A percentile compares a stretch with the other conserved stretches of the same genome.
These are phyloP conservation scores for Wiebesia pumilae DNA, from an alignment of 1,140 invertebrate genomes.

Conservation along the genomic window DNA sequence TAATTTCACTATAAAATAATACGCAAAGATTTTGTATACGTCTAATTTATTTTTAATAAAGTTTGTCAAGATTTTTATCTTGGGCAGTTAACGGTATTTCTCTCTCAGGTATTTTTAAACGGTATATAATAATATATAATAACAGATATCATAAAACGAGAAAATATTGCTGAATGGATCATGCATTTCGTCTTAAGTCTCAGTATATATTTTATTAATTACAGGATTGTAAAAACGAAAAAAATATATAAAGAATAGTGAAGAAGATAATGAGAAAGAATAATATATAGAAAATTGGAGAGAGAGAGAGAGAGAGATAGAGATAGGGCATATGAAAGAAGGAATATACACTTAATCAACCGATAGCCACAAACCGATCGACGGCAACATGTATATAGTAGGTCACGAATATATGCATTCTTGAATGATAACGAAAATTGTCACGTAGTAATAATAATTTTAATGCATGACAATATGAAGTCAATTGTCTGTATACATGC, in stretches of 20 bases:
- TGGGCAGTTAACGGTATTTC: not conserved
- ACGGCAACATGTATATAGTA: too few relatives aligned
- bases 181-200: not conserved
- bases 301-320: not conserved
- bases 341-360: too few relatives aligned
- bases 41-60: not conserved
- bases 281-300: not conserved
- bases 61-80: not conserved
- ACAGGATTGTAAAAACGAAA: constrained; percentile 39
- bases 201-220: constrained; percentile 46
- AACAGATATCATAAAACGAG: not conserved
- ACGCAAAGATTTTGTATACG: not conserved
- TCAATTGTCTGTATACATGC: too few relatives aligned
- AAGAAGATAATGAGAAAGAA: not conserved
- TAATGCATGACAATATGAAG: too few relatives aligned
- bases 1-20: not conserved
- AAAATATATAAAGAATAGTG: constrained; percentile 22
- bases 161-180: constrained; percentile 43
- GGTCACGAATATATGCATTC: too few relatives aligned
- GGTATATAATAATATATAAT: not conserved
- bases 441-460: too few relatives aligned
- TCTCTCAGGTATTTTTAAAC: not conserved
- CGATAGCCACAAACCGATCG: too few relatives aligned
- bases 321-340: constrained; percentile 21
- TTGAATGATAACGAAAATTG: too few relatives aligned